Conservation (phyloP, 2,888 invertebrate genomes). For the Tyria jacobaeae region DNA sequence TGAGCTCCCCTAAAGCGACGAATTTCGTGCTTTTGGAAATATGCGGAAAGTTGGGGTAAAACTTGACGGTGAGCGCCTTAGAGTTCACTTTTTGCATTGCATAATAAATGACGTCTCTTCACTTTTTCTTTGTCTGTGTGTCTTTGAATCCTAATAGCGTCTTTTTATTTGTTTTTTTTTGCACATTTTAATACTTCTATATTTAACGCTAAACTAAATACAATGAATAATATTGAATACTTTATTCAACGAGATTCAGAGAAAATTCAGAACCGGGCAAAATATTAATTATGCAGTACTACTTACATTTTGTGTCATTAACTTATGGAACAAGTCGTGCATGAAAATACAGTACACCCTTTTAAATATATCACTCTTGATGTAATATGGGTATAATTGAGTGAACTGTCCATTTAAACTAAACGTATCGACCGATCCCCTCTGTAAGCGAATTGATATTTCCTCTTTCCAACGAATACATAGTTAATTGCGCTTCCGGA, state of each 20-base stretch:
- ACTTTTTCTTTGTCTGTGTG: not conserved
- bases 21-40: conserved; percentile 45
- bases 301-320: not conserved
- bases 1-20: conserved; percentile 48
- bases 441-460: conserved; percentile 82
- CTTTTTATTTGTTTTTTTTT: conserved; percentile 38
- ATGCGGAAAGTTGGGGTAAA: conserved; percentile 21
- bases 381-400: conserved; percentile 68
- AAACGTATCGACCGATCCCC: conserved; percentile 68
- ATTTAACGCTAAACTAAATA: too few relatives aligned
- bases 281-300: not conserved
- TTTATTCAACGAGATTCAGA: too few relatives aligned
- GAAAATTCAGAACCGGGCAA: not conserved
- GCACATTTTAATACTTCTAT: too few relatives aligned
- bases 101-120: conserved; percentile 23
- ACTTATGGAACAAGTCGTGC: conserved; percentile 10
- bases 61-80: conserved; percentile 9
- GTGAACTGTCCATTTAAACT: conserved; percentile 61
- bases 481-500: conserved; percentile 84
- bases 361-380: conserved; percentile 46
- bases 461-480: conserved; percentile 83
- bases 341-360: conserved; percentile 16
- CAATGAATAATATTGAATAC: too few relatives aligned
- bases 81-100: conserved; percentile 24
- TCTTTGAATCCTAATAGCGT: conserved; percentile 8